Percentiles rank a stretch among this genome's conserved stretches.
phyloP scores from a whole-genome alignment of 1,140 invertebrate genomes.

The Pseudoatta argentina region DNA sequence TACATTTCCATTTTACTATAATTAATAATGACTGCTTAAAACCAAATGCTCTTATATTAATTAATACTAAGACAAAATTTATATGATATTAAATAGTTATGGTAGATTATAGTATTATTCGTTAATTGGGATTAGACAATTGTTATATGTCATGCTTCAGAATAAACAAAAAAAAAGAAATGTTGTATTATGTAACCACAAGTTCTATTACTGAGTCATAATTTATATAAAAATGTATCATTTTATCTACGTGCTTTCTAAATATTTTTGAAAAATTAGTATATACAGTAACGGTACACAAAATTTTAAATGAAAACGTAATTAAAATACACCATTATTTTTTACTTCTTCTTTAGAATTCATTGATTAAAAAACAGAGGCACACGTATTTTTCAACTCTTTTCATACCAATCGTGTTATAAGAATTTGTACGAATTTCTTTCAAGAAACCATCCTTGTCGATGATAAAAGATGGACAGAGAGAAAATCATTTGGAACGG shows the following conservation, averaged over 20 bases:
- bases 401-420: background rate
- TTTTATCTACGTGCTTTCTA: background rate
- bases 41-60: background rate
- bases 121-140: too few relatives aligned
- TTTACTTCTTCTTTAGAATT: background rate
- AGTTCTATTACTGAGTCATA: background rate
- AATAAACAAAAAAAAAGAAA: background rate
- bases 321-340: background rate
- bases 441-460: background rate
- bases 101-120: background rate
- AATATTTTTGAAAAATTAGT: background rate
- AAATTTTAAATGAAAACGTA: background rate
- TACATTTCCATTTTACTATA: background rate
- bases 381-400: background rate
- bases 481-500: constrained; percentile 24
- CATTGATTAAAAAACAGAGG: background rate
- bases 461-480: background rate
- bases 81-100: background rate
- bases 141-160: background rate
- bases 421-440: constrained; percentile 7
- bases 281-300: background rate
- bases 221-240: background rate
- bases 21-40: background rate
- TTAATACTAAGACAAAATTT: background rate
- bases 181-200: background rate